Base-by-base conservation (phyloP, 2,797 vertebrate species). In the Anguilla megastoma region DNA sequence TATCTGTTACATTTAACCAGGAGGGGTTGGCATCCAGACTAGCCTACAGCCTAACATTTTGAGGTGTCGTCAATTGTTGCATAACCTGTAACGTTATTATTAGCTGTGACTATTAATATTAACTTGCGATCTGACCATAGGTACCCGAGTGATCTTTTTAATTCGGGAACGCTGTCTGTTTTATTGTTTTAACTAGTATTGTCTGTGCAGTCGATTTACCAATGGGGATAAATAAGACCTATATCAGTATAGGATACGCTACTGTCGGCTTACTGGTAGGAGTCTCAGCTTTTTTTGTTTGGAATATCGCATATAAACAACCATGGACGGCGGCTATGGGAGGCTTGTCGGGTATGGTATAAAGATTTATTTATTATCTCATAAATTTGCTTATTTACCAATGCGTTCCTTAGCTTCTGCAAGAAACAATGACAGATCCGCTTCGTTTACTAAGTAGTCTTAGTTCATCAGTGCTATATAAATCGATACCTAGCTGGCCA, bases 241-340 rank as follows among this genome's bases (percentile, higher is more conserved):
- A 95, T 88, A 48, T 98, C 1, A 95, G 96, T 79, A 89, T 97
- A 90, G 95, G 91, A 76, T 99, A 98, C 89, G 93, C 98, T 0
- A 94, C 93, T 41, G n/a, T 95, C 18, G 97, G 98, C 0, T n/a
- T 95, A 6, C 12, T 96, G 33, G 58, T 97, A 86, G 97, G 98
- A 0, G 92, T 97, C 79, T 98, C 97, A 2, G 96, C 95, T 66
- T 98, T 98, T 91, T 91, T 98, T 76, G 93, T 95, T 88, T 99
- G 98, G 98, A 98, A 97, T 92, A 91, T 97, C 92, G 95, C 93
- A 88, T 97, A 95, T 94, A 91, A 85, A 2, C 98, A 99, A 94
- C 97, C 96, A 16, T 97, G 95, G 94, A 99, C 97, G 2, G 97
- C 96, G 45, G 97, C 97, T 87, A 97, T 97, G 95, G 98, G 97